Evolutionary conservation across 92 coral and sea anemone species (phyloP).

Genomic region (Epizoanthus scotinus): DNA sequence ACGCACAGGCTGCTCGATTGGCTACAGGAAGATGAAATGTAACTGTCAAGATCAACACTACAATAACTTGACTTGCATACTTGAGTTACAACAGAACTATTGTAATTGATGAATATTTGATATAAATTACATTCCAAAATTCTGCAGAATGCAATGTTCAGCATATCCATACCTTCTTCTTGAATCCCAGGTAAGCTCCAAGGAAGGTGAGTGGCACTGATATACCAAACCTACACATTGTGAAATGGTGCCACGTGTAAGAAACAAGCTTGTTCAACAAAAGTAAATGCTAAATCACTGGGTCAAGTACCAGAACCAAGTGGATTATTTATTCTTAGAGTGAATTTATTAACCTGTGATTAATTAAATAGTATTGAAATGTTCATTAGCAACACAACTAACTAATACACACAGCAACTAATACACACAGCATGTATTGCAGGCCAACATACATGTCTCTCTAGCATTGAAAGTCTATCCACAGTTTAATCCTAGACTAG

Average conservation of each 20-base stretch:
- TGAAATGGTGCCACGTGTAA: background rate
- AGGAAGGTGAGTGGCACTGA: constrained; percentile 96
- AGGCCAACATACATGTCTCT: too few species aligned
- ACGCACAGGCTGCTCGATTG: constrained; percentile 94
- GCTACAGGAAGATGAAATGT: constrained; percentile 36
- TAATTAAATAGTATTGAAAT: background rate
- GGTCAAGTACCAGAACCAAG: too few species aligned
- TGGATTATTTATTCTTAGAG: too few species aligned
- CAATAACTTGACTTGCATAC: too few species aligned
- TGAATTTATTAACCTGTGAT: too few species aligned
- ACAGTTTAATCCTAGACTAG: too few species aligned
- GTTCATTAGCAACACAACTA: background rate
- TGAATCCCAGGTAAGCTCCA: constrained; percentile 98
- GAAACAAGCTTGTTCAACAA: background rate
- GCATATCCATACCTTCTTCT: constrained; percentile 66
- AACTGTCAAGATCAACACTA: too few species aligned
- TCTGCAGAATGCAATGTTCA: background rate
- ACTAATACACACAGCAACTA: too few species aligned
- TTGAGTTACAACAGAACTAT: too few species aligned
- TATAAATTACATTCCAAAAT: too few species aligned
- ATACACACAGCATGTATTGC: background rate
- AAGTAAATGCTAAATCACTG: background rate
- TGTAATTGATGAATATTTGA: background rate
- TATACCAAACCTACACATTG: constrained; percentile 81
- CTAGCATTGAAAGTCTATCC: too few species aligned